Evolutionary conservation across 2,888 invertebrate species (phyloP).

Genomic region (Sinohyriopsis cumingii): DNA sequence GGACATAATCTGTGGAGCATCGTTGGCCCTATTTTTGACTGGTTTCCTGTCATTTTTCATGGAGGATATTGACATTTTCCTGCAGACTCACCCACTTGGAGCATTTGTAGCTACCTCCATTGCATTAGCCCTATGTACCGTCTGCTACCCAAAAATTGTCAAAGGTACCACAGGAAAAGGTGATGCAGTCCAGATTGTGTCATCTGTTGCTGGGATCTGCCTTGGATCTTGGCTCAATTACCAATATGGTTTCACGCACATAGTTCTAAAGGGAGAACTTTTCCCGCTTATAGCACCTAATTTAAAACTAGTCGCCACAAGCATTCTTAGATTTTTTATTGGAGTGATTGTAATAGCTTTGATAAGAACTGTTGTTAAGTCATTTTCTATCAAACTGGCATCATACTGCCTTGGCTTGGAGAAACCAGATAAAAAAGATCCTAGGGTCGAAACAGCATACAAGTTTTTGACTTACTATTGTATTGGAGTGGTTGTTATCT

Average conservation of each 20-base stretch:
- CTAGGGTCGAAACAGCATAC: slow-evolving; percentile 47
- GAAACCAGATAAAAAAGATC: slow-evolving; percentile 51
- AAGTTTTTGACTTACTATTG: slow-evolving; percentile 53
- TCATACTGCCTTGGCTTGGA: slow-evolving; percentile 49
- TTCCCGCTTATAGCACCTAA: slow-evolving; percentile 41
- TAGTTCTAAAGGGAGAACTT: slow-evolving; percentile 19
- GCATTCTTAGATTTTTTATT: slow-evolving; percentile 48
- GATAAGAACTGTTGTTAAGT: slow-evolving; percentile 40
- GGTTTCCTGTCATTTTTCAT: slow-evolving; percentile 38
- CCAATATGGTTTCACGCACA: slow-evolving; percentile 46
- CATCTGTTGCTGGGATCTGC: slow-evolving; percentile 42
- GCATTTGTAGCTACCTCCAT: slow-evolving; percentile 45
- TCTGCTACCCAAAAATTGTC: slow-evolving; percentile 51
- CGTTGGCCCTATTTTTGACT: slow-evolving; percentile 38
- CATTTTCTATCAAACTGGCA: slow-evolving; percentile 41
- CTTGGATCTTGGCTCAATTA: slow-evolving; percentile 54
- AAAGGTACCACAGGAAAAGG: slow-evolving; percentile 48
- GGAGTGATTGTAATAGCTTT: slow-evolving; percentile 42
- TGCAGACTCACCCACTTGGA: slow-evolving; percentile 51
- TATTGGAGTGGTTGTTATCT: slow-evolving; percentile 45
- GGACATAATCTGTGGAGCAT: slow-evolving; percentile 55
- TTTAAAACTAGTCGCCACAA: slow-evolving; percentile 37
- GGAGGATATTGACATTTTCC: slow-evolving; percentile 50
- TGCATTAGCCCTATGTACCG: slow-evolving; percentile 50
- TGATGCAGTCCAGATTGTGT: slow-evolving; percentile 54